Evolutionary conservation across 2,113 vertebrate species (phyloP).

Genomic region (Piaya cayana): DNA sequence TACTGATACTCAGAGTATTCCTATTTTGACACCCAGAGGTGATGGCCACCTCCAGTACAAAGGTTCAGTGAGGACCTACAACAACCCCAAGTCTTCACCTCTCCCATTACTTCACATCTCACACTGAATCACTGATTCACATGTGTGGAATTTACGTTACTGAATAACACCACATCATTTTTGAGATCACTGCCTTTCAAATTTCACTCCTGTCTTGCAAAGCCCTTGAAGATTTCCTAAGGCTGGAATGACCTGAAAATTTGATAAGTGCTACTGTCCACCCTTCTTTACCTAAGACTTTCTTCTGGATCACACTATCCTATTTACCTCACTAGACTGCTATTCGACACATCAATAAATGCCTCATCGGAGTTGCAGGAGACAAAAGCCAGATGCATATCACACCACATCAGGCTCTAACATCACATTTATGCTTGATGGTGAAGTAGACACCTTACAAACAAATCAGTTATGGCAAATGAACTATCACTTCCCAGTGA

Average conservation of each 20-base stretch:
- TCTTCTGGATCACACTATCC: neutral
- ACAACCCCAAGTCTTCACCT: neutral
- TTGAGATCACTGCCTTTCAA: neutral
- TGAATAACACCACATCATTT: neutral
- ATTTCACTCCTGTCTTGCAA: neutral
- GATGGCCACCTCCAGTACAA: neutral
- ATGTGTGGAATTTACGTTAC: neutral
- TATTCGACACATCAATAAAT: neutral
- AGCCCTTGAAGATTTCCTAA: neutral
- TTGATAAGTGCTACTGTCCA: neutral
- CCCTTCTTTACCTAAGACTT: neutral
- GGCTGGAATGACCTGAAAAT: neutral
- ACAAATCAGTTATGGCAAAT: neutral
- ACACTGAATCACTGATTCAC: fast-evolving
- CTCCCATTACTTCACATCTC: neutral
- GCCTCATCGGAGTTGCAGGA: neutral
- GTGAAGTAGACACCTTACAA: neutral
- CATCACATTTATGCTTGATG: fast-evolving
- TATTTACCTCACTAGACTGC: neutral
- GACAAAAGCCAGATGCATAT: neutral
- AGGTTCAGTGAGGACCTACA: fast-evolving
- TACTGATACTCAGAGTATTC: fast-evolving
- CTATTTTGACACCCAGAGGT: neutral
- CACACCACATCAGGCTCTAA: neutral
- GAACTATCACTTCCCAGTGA: neutral